Evolutionary conservation across 2,113 vertebrate species (phyloP).

Genomic region (Fregata magnificens): DNA sequence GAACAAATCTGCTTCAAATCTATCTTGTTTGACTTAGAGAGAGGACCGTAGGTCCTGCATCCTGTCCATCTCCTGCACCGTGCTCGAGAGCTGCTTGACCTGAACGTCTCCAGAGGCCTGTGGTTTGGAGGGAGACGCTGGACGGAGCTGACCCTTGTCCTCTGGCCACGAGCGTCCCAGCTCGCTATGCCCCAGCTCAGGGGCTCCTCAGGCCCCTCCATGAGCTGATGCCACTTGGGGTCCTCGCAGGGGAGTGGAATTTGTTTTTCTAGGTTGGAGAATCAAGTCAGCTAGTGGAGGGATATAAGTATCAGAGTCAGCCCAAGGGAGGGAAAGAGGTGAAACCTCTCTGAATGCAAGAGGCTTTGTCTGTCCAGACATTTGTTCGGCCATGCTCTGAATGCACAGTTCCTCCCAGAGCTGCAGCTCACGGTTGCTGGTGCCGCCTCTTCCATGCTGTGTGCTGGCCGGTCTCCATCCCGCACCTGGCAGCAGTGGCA

Average conservation of each 20-base stretch:
- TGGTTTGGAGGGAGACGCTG: not conserved
- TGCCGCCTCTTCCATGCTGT: not conserved
- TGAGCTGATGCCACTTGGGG: not conserved
- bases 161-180: accelerated
- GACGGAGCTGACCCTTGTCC: not conserved
- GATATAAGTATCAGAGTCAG: not conserved
- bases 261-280: not conserved
- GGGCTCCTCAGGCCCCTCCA: not conserved
- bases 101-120: too few species aligned
- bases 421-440: not conserved
- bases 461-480: not conserved
- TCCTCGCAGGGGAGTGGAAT: accelerated
- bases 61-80: not conserved
- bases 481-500: not conserved
- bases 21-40: not conserved
- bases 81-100: not conserved
- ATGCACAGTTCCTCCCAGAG: not conserved
- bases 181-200: not conserved
- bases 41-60: not conserved
- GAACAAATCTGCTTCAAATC: not conserved
- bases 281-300: not conserved
- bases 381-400: accelerated
- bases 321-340: not conserved
- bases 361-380: not conserved
- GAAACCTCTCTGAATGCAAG: not conserved